phyloP scores from a whole-genome alignment of 2,113 vertebrate species.

The Percopsis transmontana region DNA sequence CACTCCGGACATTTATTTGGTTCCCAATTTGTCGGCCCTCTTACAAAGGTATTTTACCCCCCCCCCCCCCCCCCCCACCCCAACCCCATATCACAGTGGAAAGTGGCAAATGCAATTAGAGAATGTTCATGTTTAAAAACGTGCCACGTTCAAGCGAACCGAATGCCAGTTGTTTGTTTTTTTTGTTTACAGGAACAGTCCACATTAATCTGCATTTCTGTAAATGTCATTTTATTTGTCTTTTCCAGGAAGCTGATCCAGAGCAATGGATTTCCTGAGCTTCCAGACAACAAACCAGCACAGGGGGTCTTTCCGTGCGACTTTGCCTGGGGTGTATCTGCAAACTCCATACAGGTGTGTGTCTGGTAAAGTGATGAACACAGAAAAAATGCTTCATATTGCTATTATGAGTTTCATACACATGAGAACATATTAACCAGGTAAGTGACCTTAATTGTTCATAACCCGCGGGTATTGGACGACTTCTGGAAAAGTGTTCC shows the following conservation, averaged over 20 bases:
- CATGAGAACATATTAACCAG: slow-evolving; percentile 35
- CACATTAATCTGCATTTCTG: background rate
- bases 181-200: too few relatives aligned
- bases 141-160: too few relatives aligned
- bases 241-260: slow-evolving; percentile 84
- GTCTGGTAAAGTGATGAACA: background rate
- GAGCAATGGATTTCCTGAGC: slow-evolving; percentile 90
- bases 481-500: background rate
- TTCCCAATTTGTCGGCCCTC: too few relatives aligned
- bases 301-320: slow-evolving; percentile 87
- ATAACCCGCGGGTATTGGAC: background rate
- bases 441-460: background rate
- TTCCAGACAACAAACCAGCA: slow-evolving; percentile 85
- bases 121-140: too few relatives aligned
- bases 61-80: too few relatives aligned
- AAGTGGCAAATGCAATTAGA: too few relatives aligned
- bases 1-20: too few relatives aligned
- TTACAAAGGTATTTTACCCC: too few relatives aligned
- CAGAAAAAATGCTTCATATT: background rate
- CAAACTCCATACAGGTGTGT: slow-evolving; percentile 86
- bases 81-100: too few relatives aligned
- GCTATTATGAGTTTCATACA: background rate
- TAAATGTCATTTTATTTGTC: background rate
- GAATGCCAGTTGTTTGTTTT: too few relatives aligned
- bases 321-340: slow-evolving; percentile 93